These are phyloP conservation scores for Microctonus brassicae DNA, from an alignment of 2,888 invertebrate species.

Conservation along the genomic window DNA sequence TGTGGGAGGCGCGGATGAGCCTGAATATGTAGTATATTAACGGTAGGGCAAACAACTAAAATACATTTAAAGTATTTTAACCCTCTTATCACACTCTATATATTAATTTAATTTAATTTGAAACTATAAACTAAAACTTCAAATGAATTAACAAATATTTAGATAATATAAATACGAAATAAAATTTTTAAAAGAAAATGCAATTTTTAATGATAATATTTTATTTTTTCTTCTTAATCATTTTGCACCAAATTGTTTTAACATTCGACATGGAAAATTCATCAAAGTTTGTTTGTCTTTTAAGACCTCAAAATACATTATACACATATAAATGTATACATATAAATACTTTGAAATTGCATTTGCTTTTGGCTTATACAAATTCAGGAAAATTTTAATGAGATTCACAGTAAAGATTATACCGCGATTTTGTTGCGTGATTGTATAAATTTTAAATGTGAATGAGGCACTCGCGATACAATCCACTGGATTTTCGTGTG, in stretches of 20 bases:
- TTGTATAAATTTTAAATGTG: conserved; percentile 26
- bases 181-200: no score
- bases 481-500: conserved; percentile 20
- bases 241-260: no score
- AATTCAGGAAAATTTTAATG: conserved; percentile 15
- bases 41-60: conserved; percentile 5
- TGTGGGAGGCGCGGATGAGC: neutral
- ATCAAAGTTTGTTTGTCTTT: neutral
- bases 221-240: no score
- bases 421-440: conserved; percentile 17
- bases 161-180: no score
- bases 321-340: no score
- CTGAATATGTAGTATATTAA: neutral
- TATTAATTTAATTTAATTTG: neutral
- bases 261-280: no score
- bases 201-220: no score
- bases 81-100: neutral
- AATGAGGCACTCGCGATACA: conserved; percentile 11
- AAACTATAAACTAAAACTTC: neutral
- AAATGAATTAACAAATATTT: no score
- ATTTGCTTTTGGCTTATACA: neutral
- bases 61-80: conserved; percentile 22
- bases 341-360: neutral
- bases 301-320: no score
- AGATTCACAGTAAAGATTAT: conserved; percentile 19